Percentiles rank a stretch among this genome's conserved stretches.
phyloP scores from a whole-genome alignment of 1,140 invertebrate genomes.

The Trichonephila clavipes region DNA sequence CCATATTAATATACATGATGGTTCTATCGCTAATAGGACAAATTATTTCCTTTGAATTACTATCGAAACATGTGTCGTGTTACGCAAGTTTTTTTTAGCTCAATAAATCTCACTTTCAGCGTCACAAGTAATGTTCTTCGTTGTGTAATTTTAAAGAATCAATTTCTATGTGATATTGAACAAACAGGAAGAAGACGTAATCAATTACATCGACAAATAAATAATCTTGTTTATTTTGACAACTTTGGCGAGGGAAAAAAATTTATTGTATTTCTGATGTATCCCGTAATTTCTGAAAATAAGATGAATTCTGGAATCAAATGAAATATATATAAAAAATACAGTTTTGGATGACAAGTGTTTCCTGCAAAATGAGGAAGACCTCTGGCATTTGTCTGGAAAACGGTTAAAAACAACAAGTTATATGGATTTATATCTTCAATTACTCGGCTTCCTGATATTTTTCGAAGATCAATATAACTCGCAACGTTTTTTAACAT shows the following conservation, averaged over 20 bases:
- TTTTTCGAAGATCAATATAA: background rate
- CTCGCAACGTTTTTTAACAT: background rate
- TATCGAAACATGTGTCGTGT: no score
- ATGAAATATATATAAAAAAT: background rate
- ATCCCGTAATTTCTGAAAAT: slow-evolving; percentile 18
- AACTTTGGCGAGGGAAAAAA: slow-evolving; percentile 9
- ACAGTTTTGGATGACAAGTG: background rate
- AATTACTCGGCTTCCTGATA: background rate
- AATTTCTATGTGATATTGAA: background rate
- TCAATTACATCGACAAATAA: slow-evolving; percentile 32
- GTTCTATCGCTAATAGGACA: no score
- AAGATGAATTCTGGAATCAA: slow-evolving; percentile 19
- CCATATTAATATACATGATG: no score
- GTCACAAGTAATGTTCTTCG: background rate
- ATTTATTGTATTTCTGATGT: slow-evolving; percentile 30
- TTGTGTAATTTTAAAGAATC: slow-evolving; percentile 26
- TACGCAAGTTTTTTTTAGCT: no score
- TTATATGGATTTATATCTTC: background rate
- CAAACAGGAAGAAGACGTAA: slow-evolving; percentile 27
- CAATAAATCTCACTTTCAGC: background rate
- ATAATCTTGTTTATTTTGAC: slow-evolving; percentile 33
- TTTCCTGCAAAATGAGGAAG: slow-evolving; percentile 48
- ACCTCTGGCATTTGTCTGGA: slow-evolving; percentile 30
- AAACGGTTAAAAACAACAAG: slow-evolving; percentile 8
- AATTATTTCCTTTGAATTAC: no score